Evolutionary conservation across 2,888 invertebrate genomes (phyloP).

Genomic region (Plagodis pulveraria): DNA sequence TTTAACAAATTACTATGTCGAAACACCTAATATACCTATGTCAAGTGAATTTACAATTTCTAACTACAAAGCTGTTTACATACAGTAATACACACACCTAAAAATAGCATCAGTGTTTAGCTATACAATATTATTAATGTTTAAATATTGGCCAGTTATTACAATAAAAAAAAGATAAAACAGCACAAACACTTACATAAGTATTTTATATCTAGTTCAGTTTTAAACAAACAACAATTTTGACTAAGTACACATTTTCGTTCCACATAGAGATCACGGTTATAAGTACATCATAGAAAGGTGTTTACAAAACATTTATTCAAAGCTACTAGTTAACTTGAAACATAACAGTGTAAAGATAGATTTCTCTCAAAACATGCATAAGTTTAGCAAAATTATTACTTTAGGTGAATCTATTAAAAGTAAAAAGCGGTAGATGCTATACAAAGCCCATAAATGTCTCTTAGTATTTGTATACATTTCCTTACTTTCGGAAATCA

Average conservation of each 20-base stretch:
- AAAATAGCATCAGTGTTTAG: constrained; percentile 48
- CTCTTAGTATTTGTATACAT: constrained; percentile 11
- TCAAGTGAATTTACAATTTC: constrained; percentile 64
- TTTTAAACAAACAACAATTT: constrained; percentile 64
- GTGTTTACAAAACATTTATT: constrained; percentile 18
- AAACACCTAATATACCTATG: constrained; percentile 54
- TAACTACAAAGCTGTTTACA: constrained; percentile 70
- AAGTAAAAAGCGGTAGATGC: constrained; percentile 10
- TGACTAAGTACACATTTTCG: constrained; percentile 59
- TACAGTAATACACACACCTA: constrained; percentile 62
- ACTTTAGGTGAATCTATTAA: constrained; percentile 1
- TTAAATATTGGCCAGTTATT: constrained; percentile 58
- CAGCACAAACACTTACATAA: constrained; percentile 55
- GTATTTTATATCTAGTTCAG: constrained; percentile 47
- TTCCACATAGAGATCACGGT: constrained; percentile 64
- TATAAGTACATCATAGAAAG: constrained; percentile 40
- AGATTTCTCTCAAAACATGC: constrained; percentile 33
- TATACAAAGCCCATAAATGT: constrained; percentile 11
- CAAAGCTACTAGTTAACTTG: constrained; percentile 12
- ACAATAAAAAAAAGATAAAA: constrained; percentile 51
- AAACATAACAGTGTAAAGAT: constrained; percentile 20
- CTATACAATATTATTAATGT: constrained; percentile 51
- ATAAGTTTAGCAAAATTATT: constrained; percentile 19
- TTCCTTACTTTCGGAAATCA: constrained; percentile 20
- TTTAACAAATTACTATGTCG: constrained; percentile 49